phyloP scores from a whole-genome alignment of 2,888 invertebrate species.

The Drosophila antonietae region DNA sequence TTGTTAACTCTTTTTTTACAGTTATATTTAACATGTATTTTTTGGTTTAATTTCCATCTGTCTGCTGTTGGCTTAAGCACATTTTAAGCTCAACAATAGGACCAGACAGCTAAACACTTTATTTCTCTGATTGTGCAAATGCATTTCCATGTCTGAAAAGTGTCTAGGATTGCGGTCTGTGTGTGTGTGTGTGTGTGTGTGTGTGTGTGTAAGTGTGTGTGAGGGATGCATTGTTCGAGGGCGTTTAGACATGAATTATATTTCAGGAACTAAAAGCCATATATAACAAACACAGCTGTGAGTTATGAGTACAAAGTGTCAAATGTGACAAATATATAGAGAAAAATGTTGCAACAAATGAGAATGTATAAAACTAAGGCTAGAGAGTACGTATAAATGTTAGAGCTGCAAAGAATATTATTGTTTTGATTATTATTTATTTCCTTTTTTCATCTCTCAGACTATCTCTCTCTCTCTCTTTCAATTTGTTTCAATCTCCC shows the following conservation, averaged over 20 bases:
- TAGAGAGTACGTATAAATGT: background rate
- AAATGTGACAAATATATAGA: conserved; percentile 9
- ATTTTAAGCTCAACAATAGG: conserved; percentile 34
- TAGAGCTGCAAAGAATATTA: background rate
- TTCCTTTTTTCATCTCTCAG: background rate
- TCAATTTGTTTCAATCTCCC: no score
- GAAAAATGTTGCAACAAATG: no score
- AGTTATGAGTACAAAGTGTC: conserved; percentile 22
- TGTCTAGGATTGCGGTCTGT: conserved; percentile 58
- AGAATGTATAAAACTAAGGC: background rate
- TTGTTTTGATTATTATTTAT: background rate
- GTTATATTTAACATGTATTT: background rate
- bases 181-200: conserved; percentile 14
- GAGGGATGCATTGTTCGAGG: background rate
- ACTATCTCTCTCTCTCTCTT: background rate
- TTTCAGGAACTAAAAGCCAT: conserved; percentile 34
- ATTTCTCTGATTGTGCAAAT: conserved; percentile 64
- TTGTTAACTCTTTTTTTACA: background rate
- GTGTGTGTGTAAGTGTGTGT: conserved; percentile 22
- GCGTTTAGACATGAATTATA: conserved; percentile 13
- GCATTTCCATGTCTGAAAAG: conserved; percentile 69
- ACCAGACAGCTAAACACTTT: conserved; percentile 16
- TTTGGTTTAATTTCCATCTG: conserved; percentile 8
- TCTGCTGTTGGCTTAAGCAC: conserved; percentile 53
- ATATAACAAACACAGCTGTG: conserved; percentile 29